phyloP scores from a whole-genome alignment of 2,888 invertebrate species.

The Podotricha telesiphe region DNA sequence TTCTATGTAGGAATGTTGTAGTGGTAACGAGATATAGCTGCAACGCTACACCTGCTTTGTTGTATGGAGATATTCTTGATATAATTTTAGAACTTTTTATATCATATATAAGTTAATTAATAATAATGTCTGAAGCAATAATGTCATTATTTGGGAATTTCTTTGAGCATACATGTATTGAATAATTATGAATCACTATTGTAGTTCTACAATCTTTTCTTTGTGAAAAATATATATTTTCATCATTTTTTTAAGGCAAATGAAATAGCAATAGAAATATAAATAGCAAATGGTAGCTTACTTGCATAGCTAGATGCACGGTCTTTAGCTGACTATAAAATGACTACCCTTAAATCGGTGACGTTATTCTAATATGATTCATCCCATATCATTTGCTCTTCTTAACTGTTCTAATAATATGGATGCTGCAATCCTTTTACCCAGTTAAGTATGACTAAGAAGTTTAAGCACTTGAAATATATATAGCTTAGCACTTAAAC shows the following conservation, averaged over 20 bases:
- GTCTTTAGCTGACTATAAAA: not conserved
- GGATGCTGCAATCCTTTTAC: conserved; percentile 20
- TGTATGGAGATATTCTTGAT: not conserved
- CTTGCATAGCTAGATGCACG: too few relatives aligned
- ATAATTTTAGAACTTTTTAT: not conserved
- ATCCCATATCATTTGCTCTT: not conserved
- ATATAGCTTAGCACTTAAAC: conserved; percentile 15
- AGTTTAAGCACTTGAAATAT: conserved; percentile 24
- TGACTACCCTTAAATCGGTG: not conserved
- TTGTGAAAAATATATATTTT: too few relatives aligned
- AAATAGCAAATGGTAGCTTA: too few relatives aligned
- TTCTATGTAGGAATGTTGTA: conserved; percentile 36
- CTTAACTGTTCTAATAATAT: conserved; percentile 22
- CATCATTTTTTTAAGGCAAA: too few relatives aligned
- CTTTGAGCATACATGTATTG: too few relatives aligned
- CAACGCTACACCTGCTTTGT: conserved; percentile 27
- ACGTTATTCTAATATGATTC: conserved; percentile 8
- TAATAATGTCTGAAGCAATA: too few relatives aligned
- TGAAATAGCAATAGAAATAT: too few relatives aligned
- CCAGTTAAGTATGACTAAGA: conserved; percentile 33
- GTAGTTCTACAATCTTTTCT: too few relatives aligned
- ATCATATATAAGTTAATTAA: too few relatives aligned
- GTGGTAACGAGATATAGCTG: conserved; percentile 42
- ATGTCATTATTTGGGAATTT: not conserved
- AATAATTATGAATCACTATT: too few relatives aligned